Conservation (phyloP, 2,113 vertebrate genomes). For the Centropus bengalensis region DNA sequence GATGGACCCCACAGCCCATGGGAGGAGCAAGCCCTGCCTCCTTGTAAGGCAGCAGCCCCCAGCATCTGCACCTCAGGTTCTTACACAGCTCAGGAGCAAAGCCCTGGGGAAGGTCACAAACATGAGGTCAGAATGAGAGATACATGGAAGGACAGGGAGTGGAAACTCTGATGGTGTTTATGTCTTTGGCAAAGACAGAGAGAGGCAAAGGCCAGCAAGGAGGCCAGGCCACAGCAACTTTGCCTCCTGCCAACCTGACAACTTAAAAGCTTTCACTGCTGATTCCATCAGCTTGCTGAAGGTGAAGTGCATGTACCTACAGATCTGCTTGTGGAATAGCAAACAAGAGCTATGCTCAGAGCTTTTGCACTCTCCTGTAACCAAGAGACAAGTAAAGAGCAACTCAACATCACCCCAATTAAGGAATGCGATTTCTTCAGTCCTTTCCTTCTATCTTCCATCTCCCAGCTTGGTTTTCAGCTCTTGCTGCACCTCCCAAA, state of each 20-base stretch:
- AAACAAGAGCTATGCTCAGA: background rate
- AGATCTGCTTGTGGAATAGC: background rate
- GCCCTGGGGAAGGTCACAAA: background rate
- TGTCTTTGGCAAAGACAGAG: background rate
- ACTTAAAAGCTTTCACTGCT: background rate
- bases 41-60: background rate
- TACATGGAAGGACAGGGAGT: background rate
- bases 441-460: background rate
- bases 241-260: background rate
- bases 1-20: accelerated
- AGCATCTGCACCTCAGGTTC: background rate
- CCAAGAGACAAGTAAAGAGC: background rate
- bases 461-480: background rate
- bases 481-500: background rate
- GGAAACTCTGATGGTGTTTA: background rate
- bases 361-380: background rate
- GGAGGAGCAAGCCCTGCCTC: background rate
- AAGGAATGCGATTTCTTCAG: background rate
- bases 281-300: background rate
- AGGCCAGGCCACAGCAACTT: background rate
- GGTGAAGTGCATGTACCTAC: background rate
- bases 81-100: background rate
- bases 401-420: background rate
- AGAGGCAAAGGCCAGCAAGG: accelerated
- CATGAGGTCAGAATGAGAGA: background rate